phyloP scores from a whole-genome alignment of 2,797 vertebrate species.

The Muscicapa comitata region DNA sequence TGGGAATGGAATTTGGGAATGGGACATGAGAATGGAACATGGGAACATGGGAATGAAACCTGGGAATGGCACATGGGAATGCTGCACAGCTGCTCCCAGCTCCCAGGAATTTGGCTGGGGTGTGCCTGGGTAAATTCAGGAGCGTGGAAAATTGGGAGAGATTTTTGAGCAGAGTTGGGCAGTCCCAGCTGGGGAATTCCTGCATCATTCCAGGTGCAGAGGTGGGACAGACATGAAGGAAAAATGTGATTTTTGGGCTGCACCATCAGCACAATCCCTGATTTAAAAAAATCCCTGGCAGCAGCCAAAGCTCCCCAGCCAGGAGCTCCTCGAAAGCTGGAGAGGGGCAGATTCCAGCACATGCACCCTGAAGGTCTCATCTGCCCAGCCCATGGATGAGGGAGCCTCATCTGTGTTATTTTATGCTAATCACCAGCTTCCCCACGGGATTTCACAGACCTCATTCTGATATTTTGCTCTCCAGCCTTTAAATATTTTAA shows the following conservation, averaged over 20 bases:
- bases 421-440: neutral
- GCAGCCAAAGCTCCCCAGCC: neutral
- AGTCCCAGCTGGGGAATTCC: neutral
- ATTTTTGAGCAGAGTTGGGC: fast-evolving
- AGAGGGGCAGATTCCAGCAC: neutral
- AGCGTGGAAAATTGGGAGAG: fast-evolving
- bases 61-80: neutral
- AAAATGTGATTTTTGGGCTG: neutral
- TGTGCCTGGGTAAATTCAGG: neutral
- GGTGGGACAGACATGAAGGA: fast-evolving
- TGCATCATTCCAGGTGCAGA: neutral
- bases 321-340: fast-evolving
- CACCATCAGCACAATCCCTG: neutral
- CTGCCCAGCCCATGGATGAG: fast-evolving
- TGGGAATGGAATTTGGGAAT: no score
- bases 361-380: neutral
- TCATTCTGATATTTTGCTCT: neutral
- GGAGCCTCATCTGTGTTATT: fast-evolving
- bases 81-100: neutral
- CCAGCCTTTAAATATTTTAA: neutral
- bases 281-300: neutral
- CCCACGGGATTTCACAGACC: neutral
- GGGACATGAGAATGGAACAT: no score
- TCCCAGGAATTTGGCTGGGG: neutral
- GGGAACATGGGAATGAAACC: neutral